Evolutionary conservation across 2,113 vertebrate species (phyloP), one percentile per base, ranked within the genome.

Genomic region (Cebidichthys violaceus): DNA sequence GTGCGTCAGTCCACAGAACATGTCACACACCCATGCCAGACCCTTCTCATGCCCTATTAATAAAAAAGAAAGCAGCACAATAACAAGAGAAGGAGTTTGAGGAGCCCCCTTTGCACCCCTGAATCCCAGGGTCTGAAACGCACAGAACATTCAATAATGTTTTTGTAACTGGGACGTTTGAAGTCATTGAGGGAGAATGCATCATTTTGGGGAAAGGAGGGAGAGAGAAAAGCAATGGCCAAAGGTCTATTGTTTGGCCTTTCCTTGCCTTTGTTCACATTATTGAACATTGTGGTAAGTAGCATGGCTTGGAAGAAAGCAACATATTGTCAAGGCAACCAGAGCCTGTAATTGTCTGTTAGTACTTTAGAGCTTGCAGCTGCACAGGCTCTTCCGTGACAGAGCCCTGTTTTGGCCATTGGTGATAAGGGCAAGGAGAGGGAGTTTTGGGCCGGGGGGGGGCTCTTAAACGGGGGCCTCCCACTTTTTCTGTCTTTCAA

Each of bases 121-220:
- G 90, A 91, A 83, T 96, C 87, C 71, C 88, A 86, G 81, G 81
- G 83, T 92, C 61, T 92, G 90, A 93, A 92, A 88, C 9, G 70
- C 31, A 77, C 78, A 65, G 93, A 91, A 90, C 72, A 85, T 94
- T 96, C 96, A 96, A 95, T 95, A 79, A 92, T 94, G 96, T 96
- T 96, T 96, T 92, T 97, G 96, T 97, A 93, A 93, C 88, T 22
- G 64, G 33, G 35, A 82, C 70, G 92, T 96, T 96, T 97, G 96
- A 96, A 96, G 96, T 95, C 91, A 91, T 87, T 70, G 90, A 91
- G 90, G 54, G 71, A 94, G 94, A 96, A 96, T 96, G 92, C 95
- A 95, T 96, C 93, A 94, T 95, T 96, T 96, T 93, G 79, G 90
- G 93, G 90, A 94, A 91, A 96, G 70, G 39, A 24, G 50, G 39